Conservation (phyloP, 2,797 vertebrate species). For the Macroramphosus scolopax region DNA sequence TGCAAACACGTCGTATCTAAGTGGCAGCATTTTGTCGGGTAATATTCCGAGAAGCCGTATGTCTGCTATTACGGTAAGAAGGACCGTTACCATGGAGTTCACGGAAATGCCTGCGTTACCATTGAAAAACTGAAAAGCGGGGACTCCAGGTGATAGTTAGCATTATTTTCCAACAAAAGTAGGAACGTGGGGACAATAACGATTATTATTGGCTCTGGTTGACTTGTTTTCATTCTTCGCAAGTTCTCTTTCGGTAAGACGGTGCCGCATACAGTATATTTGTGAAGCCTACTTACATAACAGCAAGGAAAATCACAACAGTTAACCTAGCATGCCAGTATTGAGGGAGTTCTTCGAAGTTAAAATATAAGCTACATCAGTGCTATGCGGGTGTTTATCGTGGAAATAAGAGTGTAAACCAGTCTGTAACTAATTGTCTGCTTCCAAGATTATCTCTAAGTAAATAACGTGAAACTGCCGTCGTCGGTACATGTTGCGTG, state of each 20-base stretch:
- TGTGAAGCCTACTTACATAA: background rate
- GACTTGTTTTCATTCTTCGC: background rate
- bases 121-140: slow-evolving; percentile 18
- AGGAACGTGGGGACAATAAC: background rate
- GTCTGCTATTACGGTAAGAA: slow-evolving; percentile 42
- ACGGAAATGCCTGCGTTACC: slow-evolving; percentile 62
- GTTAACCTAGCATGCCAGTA: slow-evolving; percentile 19
- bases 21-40: background rate
- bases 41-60: accelerated
- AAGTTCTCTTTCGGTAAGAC: slow-evolving; percentile 21
- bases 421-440: slow-evolving; percentile 10
- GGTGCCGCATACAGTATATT: background rate
- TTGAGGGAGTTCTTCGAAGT: slow-evolving; percentile 23
- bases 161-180: slow-evolving; percentile 5
- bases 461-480: slow-evolving; percentile 1
- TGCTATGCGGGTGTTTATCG: slow-evolving; percentile 5
- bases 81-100: slow-evolving; percentile 68
- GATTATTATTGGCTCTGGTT: accelerated
- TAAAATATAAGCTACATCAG: slow-evolving; percentile 1
- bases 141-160: background rate
- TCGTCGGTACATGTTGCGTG: slow-evolving; percentile 8
- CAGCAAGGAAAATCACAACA: background rate
- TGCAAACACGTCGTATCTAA: too few relatives aligned
- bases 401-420: slow-evolving; percentile 7
- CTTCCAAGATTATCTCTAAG: slow-evolving; percentile 21